These are phyloP conservation scores for Lordiphosa stackelbergi DNA, from an alignment of 1,140 invertebrate genomes.

Conservation along the genomic window DNA sequence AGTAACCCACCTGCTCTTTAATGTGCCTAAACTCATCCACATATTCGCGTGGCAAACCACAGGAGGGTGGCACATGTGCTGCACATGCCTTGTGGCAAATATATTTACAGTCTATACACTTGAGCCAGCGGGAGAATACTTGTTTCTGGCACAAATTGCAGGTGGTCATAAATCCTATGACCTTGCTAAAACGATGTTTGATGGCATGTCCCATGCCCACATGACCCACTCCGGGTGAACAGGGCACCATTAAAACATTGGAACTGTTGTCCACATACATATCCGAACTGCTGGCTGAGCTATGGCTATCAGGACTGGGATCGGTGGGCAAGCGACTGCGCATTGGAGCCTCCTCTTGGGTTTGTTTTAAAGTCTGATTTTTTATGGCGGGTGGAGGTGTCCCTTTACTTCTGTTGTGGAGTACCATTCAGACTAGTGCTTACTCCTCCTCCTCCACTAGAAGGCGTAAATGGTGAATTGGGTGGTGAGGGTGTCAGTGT, in stretches of 20 bases:
- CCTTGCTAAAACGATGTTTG: conserved; percentile 92
- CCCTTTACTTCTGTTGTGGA: conserved; percentile 51
- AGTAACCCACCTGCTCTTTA: conserved; percentile 80
- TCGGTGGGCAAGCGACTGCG: conserved; percentile 85
- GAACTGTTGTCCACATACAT: conserved; percentile 70
- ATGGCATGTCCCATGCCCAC: conserved; percentile 93
- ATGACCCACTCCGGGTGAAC: conserved; percentile 85
- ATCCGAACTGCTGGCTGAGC: conserved; percentile 78
- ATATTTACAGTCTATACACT: conserved; percentile 97
- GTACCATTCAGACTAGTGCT: conserved; percentile 59
- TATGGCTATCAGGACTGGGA: conserved; percentile 79
- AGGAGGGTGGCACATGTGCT: conserved; percentile 92
- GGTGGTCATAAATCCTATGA: conserved; percentile 91
- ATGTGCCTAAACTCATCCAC: conserved; percentile 87
- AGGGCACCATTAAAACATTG: conserved; percentile 82
- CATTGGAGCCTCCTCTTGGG: conserved; percentile 43
- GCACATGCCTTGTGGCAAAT: conserved; percentile 93
- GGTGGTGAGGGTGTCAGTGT: conserved; percentile 75
- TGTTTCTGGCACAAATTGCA: conserved; percentile 95
- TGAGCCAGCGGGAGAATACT: conserved; percentile 90
- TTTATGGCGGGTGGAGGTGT: conserved; percentile 88
- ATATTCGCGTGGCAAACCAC: conserved; percentile 90
- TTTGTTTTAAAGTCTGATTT: conserved; percentile 79
- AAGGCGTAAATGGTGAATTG: conserved; percentile 76
- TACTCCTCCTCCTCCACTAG: conserved; percentile 45